Evolutionary conservation across 2,113 vertebrate genomes (phyloP).

Genomic region (Passer montanus): DNA sequence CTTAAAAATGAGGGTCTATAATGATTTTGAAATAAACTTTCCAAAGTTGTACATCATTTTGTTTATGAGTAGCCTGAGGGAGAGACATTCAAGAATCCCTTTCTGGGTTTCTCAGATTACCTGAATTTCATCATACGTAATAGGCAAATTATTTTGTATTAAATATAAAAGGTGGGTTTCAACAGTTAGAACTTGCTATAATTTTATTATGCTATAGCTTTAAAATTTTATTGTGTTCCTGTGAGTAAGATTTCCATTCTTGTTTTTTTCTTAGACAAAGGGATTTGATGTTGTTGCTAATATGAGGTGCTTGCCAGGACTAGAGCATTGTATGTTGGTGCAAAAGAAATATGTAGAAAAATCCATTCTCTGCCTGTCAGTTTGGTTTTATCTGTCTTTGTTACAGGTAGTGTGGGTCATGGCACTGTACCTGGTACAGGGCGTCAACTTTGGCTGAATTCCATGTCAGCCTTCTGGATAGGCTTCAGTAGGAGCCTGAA

Average conservation of each 20-base stretch:
- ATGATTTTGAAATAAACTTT: conserved; percentile 51
- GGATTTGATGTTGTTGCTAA: background rate
- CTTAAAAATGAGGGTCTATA: conserved; percentile 25
- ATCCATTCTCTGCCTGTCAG: background rate
- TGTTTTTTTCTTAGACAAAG: background rate
- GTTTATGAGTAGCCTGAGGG: conserved; percentile 65
- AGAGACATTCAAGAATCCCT: conserved; percentile 45
- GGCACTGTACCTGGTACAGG: background rate
- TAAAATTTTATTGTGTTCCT: background rate
- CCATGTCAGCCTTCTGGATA: background rate
- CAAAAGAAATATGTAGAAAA: background rate
- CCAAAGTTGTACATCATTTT: conserved; percentile 41
- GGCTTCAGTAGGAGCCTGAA: background rate
- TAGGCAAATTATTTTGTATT: conserved; percentile 64
- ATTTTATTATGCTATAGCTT: conserved; percentile 33
- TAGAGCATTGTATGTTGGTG: background rate
- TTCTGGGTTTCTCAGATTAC: conserved; percentile 64
- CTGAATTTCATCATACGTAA: conserved; percentile 43
- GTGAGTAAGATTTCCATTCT: background rate
- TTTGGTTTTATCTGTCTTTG: background rate
- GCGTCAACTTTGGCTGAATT: background rate
- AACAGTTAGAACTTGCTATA: conserved; percentile 45
- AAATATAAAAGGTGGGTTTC: conserved; percentile 44
- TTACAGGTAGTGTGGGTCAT: background rate
- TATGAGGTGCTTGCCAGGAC: background rate